These are phyloP conservation scores for Ornithoptera alexandrae DNA, from an alignment of 2,888 invertebrate genomes.

Conservation along the genomic window DNA sequence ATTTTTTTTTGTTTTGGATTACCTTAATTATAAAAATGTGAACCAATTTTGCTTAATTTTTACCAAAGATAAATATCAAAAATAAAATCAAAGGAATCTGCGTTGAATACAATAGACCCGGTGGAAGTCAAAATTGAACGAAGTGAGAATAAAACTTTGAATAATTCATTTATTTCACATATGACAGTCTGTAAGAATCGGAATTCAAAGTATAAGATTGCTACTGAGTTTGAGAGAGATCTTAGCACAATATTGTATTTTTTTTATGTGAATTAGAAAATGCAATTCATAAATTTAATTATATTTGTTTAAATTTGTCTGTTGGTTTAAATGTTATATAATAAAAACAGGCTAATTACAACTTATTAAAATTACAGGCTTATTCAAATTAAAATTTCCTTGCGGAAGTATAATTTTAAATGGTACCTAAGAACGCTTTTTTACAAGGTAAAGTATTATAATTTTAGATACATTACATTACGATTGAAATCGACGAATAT, in stretches of 20 bases:
- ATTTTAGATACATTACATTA: no score
- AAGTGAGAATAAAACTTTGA: constrained; percentile 47
- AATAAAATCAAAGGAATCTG: constrained; percentile 1
- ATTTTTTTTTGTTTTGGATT: no score
- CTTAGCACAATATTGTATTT: neutral
- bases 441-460: no score
- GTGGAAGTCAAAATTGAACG: constrained; percentile 54
- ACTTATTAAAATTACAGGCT: no score
- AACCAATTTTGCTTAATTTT: neutral
- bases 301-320: no score
- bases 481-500: no score
- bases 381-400: no score
- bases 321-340: neutral
- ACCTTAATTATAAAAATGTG: no score
- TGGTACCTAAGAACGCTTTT: no score
- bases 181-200: constrained; percentile 37
- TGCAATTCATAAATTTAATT: neutral
- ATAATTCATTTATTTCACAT: constrained; percentile 54
- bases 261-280: neutral
- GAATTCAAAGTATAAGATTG: constrained; percentile 27
- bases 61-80: neutral
- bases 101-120: constrained; percentile 38
- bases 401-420: no score
- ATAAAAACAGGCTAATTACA: no score
- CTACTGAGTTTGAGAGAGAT: neutral